Evolutionary conservation across 2,888 invertebrate species (phyloP), one percentile per base, ranked within the genome.

Genomic region (Nemurella pictetii): DNA sequence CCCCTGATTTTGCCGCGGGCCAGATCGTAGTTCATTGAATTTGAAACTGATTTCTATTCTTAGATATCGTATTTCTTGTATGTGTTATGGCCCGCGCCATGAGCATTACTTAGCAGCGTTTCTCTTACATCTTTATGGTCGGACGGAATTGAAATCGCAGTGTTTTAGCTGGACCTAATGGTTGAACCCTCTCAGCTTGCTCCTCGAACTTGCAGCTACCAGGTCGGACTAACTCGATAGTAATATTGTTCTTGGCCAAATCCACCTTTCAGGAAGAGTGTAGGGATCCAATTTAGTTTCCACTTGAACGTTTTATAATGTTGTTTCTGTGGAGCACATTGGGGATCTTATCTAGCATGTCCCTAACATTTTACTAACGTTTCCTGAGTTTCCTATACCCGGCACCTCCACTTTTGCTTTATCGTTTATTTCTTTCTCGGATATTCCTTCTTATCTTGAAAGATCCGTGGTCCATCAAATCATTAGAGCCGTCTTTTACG

Each of bases 181-280:
- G 75, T 12, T 27, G 28, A 75, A 75, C 75, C 75, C 75, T 75
- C 28, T 75, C n/a, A 75, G 75, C 28, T 26, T 75, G n/a, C 28
- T 26, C 9, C 28, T 20, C 26, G 75, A 75, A 75, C 27, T 75
- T 75, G 9, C 55, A 75, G 75, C 27, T 3, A 28, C 26, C 20
- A 28, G 28, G 28, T 28, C 28, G 26, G 27, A 25, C 27, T 73
- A 73, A 27, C 75, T 75, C 26, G 25, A 75, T 27, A 75, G 12
- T 28, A 75, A 75, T 75, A 75, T 75, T 75, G 75, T 75, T 75
- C 28, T 75, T 75, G 28, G 75, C 7, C 28, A 12, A 28, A 75
- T 75, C 75, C 75, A 75, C 75, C 75, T 75, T 75, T 28, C 27
- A 75, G 27, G 55, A 55, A 55, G 12, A 55, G 55, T 55, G 55